Evolutionary conservation across 1,140 invertebrate species (phyloP).

Genomic region (Penaeus japonicus): DNA sequence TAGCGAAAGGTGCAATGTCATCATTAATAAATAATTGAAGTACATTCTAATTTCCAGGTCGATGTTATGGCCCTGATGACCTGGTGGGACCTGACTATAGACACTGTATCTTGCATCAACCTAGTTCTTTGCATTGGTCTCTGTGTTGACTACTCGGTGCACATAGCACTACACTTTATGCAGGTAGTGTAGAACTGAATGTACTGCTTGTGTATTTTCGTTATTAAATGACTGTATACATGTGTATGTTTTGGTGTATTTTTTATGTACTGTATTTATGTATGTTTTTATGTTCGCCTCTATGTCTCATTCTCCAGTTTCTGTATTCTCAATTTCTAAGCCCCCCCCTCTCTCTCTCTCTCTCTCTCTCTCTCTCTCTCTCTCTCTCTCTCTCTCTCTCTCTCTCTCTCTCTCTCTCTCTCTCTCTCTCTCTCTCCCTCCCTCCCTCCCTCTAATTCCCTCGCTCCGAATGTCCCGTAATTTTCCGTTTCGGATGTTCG

Average conservation of each 20-base stretch:
- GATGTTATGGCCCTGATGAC: conserved; percentile 85
- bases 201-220: background rate
- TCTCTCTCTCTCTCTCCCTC: background rate
- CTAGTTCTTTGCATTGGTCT: conserved; percentile 84
- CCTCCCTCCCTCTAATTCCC: background rate
- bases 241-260: no score
- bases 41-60: conserved; percentile 59
- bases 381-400: background rate
- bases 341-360: no score
- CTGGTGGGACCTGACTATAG: conserved; percentile 83
- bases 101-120: conserved; percentile 83
- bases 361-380: background rate
- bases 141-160: conserved; percentile 87
- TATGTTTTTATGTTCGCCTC: no score
- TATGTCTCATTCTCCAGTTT: no score
- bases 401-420: background rate
- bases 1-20: background rate
- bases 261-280: no score
- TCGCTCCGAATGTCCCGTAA: background rate
- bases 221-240: no score
- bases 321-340: no score
- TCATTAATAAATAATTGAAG: background rate
- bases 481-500: conserved; percentile 50
- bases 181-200: conserved; percentile 55
- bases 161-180: conserved; percentile 84